phyloP scores from a whole-genome alignment of 1,140 invertebrate species.

The Anastatus disparis region DNA sequence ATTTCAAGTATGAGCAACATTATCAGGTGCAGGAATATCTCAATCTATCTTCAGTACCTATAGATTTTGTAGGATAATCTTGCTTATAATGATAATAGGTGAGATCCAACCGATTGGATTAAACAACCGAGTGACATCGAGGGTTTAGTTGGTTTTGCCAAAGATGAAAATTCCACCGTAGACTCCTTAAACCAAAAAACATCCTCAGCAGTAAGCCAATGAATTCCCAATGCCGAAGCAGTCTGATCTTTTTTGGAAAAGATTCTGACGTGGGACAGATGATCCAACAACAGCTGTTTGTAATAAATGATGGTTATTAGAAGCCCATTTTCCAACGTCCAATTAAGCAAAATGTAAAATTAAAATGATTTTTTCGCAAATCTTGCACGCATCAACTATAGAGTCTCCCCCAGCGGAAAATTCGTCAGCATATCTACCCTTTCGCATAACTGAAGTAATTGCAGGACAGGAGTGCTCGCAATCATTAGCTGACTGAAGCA shows the following conservation, averaged over 20 bases:
- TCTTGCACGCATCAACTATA: not conserved
- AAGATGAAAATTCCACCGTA: not conserved
- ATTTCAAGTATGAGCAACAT: not conserved
- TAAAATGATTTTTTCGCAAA: not conserved
- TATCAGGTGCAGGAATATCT: not conserved
- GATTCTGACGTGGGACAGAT: too few species aligned
- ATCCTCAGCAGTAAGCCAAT: too few species aligned
- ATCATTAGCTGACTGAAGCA: not conserved
- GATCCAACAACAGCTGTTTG: too few species aligned
- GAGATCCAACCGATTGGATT: not conserved
- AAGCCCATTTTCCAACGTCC: too few species aligned
- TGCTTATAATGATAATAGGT: not conserved
- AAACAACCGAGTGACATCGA: not conserved
- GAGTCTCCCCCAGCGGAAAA: not conserved
- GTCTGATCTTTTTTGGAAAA: too few species aligned
- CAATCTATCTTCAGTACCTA: not conserved
- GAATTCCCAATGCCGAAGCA: not conserved
- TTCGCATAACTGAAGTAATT: not conserved
- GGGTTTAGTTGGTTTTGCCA: not conserved
- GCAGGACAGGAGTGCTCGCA: not conserved
- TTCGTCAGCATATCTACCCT: too few species aligned
- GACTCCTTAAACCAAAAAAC: too few species aligned
- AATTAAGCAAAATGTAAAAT: not conserved
- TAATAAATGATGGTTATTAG: too few species aligned
- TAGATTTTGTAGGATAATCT: not conserved